phyloP scores from a whole-genome alignment of 2,797 vertebrate species.

The Lepus oiostolus region DNA sequence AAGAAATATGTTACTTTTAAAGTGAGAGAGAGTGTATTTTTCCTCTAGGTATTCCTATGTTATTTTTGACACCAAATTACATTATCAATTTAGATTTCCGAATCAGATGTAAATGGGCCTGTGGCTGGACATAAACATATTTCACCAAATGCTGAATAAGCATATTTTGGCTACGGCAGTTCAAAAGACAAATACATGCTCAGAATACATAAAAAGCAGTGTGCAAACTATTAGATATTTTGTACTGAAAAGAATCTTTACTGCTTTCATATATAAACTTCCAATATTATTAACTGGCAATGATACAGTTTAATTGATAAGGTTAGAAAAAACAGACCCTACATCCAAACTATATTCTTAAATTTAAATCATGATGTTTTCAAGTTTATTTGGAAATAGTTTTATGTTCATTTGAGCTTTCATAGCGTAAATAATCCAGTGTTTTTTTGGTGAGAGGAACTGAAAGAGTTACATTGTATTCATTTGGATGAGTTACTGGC shows the following conservation, averaged over 20 bases:
- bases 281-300: neutral
- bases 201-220: constrained; percentile 70
- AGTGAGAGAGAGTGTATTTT: constrained; percentile 10
- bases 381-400: neutral
- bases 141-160: constrained; percentile 60
- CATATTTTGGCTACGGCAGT: constrained; percentile 29
- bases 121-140: constrained; percentile 57
- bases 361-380: neutral
- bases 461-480: neutral
- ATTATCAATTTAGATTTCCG: constrained; percentile 76
- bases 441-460: neutral
- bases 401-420: neutral
- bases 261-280: neutral
- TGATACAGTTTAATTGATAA: neutral
- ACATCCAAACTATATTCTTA: neutral
- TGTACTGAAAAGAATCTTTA: constrained; percentile 17
- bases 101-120: constrained; percentile 76
- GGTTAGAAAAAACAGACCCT: neutral
- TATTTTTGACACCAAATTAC: constrained; percentile 71
- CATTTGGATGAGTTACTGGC: neutral
- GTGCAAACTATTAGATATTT: constrained; percentile 6
- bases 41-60: constrained; percentile 18
- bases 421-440: neutral
- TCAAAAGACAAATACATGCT: constrained; percentile 28
- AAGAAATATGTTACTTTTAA: constrained; percentile 57